These are phyloP conservation scores for Urocolius indicus DNA, from an alignment of 2,113 vertebrate species.

Conservation along the genomic window DNA sequence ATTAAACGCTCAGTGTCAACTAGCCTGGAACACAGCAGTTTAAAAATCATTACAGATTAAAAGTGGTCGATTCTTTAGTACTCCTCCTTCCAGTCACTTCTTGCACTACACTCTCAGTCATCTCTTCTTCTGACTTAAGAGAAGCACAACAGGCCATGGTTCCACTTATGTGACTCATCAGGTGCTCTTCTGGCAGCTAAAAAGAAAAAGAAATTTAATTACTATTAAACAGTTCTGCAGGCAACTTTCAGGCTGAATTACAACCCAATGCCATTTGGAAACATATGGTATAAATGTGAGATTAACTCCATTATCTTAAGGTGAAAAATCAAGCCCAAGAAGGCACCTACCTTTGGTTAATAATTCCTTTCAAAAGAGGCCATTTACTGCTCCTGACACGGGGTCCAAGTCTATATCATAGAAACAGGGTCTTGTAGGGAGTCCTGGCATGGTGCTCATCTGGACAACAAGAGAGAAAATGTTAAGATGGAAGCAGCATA, in stretches of 20 bases:
- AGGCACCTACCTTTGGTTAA: constrained; percentile 58
- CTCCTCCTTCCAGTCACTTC: constrained; percentile 24
- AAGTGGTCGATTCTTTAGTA: background rate
- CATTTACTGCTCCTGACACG: constrained; percentile 87
- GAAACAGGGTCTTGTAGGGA: constrained; percentile 97
- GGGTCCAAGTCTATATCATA: constrained; percentile 97
- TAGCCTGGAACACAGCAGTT: background rate
- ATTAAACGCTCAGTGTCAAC: background rate
- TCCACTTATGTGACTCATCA: constrained; percentile 50
- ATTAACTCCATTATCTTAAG: background rate
- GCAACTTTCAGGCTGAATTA: constrained; percentile 37
- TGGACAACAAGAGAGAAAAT: constrained; percentile 38
- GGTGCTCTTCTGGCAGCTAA: constrained; percentile 59
- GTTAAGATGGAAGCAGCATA: background rate
- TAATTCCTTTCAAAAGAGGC: constrained; percentile 85
- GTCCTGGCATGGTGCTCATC: constrained; percentile 99
- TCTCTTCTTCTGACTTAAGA: constrained; percentile 13
- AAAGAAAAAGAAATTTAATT: constrained; percentile 58
- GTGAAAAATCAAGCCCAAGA: background rate
- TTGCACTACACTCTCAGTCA: constrained; percentile 8
- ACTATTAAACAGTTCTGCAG: constrained; percentile 13
- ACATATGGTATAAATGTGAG: background rate
- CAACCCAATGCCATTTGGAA: constrained; percentile 22
- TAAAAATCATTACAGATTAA: constrained; percentile 34
- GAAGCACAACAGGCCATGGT: background rate